Conservation (phyloP, 2,888 invertebrate species). For the Campopleginae sp. region DNA sequence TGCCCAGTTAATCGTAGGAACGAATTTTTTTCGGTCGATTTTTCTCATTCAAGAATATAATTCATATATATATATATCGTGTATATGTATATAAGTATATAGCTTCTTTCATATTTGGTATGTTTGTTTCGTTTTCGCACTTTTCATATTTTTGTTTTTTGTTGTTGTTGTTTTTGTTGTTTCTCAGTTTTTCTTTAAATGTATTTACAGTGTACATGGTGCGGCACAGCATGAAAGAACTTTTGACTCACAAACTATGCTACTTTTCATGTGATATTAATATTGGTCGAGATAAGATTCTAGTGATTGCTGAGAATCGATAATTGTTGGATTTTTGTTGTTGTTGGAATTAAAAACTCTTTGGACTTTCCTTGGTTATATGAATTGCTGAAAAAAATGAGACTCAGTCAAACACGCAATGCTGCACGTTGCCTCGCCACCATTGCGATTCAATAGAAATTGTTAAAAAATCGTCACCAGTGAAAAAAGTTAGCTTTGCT, state of each 20-base stretch:
- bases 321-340: conserved; percentile 32
- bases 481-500: conserved; percentile 57
- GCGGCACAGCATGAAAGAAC: conserved; percentile 65
- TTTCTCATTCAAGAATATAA: conserved; percentile 46
- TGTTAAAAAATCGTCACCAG: conserved; percentile 61
- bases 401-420: conserved; percentile 20
- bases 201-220: conserved; percentile 64
- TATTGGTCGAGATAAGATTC: conserved; percentile 67
- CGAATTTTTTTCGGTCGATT: conserved; percentile 46
- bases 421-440: background rate
- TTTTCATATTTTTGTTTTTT: conserved; percentile 25
- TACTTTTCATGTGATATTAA: conserved; percentile 65
- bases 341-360: conserved; percentile 33
- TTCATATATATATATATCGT: conserved; percentile 8
- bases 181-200: conserved; percentile 19
- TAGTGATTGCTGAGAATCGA: conserved; percentile 53
- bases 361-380: conserved; percentile 48
- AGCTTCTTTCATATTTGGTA: conserved; percentile 48
- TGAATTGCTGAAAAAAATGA: conserved; percentile 36
- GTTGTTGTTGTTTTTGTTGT: background rate
- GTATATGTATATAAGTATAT: conserved; percentile 33
- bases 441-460: conserved; percentile 58
- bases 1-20: conserved; percentile 60
- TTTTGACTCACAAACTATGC: conserved; percentile 54
- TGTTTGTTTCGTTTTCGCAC: conserved; percentile 52